Base-by-base conservation (phyloP, 2,113 vertebrate genomes). In the Thunnus thynnus region DNA sequence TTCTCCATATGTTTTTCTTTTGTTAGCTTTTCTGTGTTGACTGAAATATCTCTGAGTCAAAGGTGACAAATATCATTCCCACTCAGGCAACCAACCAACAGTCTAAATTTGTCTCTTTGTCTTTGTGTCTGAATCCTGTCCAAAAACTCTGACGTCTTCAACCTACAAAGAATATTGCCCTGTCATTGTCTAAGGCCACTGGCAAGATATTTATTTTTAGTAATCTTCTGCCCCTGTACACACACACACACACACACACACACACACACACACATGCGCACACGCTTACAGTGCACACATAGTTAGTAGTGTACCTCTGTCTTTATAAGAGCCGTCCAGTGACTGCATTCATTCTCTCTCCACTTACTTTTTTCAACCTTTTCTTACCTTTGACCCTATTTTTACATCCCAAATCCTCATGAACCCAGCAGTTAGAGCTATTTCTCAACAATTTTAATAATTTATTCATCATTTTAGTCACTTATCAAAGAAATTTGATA, bases 61-160 rank as follows among this genome's bases (percentile, higher is more conserved):
- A 84, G 60, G 76, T 91, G 87, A 90, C 72, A 36, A 83, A 79
- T 81, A 60, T 73, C 12, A 70, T 87, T 87, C 72, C 84, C 74
- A 36, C 64, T 81, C 22, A 12, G 52, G 14, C 74, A 41, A 83
- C 76, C 30, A 63, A 75, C 27, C 52, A 72, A 69, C 75, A n/a
- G 68, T 91, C 90, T 94, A 92, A 88, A 92, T 88, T 48, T 69
- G 82, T 88, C 88, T 76, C 86, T 88, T 85, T 93, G 90, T 93
- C 84, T 90, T 75, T 72, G 74, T 67, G 52, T 71, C 71, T 82
- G 88, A 89, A 82, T 87, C 89, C 62, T 65, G 72, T 87, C 85
- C 91, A 90, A 69, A 55, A 41, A 56, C 66, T 87, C 80, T 93
- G 91, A 93, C 87, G 91, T 90, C 78, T 81, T 56, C 75, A 46